Conservation (phyloP, 2,797 vertebrate genomes). For the Ctenopoma kingsleyae region DNA sequence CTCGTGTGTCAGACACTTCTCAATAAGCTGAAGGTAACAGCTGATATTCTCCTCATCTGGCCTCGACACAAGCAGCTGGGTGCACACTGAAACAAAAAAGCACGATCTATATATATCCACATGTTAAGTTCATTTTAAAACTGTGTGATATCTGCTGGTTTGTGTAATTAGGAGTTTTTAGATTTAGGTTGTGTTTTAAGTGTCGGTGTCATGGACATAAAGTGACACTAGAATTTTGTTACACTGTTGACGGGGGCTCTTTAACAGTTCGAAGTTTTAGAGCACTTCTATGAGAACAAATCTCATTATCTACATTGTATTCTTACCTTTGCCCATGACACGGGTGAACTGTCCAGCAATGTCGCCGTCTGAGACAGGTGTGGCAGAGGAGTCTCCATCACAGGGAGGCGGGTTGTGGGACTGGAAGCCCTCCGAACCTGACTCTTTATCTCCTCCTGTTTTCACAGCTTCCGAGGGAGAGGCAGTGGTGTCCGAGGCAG, state of each 20-base stretch:
- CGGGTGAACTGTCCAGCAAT: slow-evolving; percentile 96
- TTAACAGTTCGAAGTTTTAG: not conserved
- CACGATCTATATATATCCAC: not conserved
- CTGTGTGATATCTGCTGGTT: not conserved
- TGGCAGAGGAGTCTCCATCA: slow-evolving; percentile 89
- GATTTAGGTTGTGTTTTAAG: not conserved
- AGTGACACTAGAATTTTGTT: not conserved
- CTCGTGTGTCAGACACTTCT: slow-evolving; percentile 96
- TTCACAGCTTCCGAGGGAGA: slow-evolving; percentile 78
- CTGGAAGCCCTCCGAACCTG: slow-evolving; percentile 85
- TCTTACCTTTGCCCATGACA: slow-evolving; percentile 96
- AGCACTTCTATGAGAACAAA: not conserved
- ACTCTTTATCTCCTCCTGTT: slow-evolving; percentile 85
- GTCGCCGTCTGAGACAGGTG: slow-evolving; percentile 93
- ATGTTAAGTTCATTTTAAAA: not conserved
- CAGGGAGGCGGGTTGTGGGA: slow-evolving; percentile 87
- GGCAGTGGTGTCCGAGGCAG: slow-evolving; percentile 60
- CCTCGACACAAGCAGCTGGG: slow-evolving; percentile 94
- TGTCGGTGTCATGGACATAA: not conserved
- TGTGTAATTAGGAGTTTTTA: not conserved
- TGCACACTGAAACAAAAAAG: slow-evolving; percentile 87
- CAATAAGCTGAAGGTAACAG: slow-evolving; percentile 96
- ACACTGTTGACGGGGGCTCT: not conserved
- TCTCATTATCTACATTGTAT: not conserved
- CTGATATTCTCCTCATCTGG: slow-evolving; percentile 97